Base-by-base conservation (phyloP, 35 echinoderm and acorn worm species). In the Heliocidaris tuberculata region DNA sequence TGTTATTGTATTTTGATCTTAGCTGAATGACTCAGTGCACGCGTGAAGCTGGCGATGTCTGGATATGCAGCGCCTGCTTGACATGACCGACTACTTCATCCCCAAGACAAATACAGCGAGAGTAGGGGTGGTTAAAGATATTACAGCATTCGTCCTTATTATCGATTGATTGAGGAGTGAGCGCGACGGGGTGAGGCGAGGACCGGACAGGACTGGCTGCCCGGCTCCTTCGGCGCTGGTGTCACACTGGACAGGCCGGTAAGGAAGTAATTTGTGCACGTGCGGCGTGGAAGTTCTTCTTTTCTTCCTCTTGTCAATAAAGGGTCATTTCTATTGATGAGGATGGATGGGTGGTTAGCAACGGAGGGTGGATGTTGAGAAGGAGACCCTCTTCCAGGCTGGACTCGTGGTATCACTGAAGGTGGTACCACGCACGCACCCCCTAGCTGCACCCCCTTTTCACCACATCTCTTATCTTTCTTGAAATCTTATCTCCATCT, bases 1-100 rank as follows among this genome's bases (percentile, higher is more conserved):
- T 78, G 65, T 78, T 78, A 78, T 78, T 78, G 65, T 78, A 78
- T 78, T 78, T 78, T 78, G 65, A 78, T 78, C 65, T n/a, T 27
- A 78, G 65, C 65, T 78, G 65, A 78, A 78, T 78, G 65, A 78
- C 65, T 78, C 27, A n/a, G 65, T 78, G 65, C 65, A 78, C 65
- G 65, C 27, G 65, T n/a, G 65, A 24, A 17, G 65, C 65, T 78
- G 27, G 21, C 65, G 21, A 78, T 78, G 65, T 78, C 65, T 78
- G 19, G 65, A n/a, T 42, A 42, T n/a, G 19, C 65, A 27, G 21
- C 65, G 65, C 65, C 65, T n/a, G 65, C 65, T n/a, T n/a, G 65
- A 78, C 65, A 78, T 78, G 65, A 78, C 65, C 65, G 65, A 24
- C 21, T 78, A 78, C 65, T n/a, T 19, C 65, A 9, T 27, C 65